Evolutionary conservation across 2,113 vertebrate species (phyloP).

Genomic region (Scytalopus superciliaris): DNA sequence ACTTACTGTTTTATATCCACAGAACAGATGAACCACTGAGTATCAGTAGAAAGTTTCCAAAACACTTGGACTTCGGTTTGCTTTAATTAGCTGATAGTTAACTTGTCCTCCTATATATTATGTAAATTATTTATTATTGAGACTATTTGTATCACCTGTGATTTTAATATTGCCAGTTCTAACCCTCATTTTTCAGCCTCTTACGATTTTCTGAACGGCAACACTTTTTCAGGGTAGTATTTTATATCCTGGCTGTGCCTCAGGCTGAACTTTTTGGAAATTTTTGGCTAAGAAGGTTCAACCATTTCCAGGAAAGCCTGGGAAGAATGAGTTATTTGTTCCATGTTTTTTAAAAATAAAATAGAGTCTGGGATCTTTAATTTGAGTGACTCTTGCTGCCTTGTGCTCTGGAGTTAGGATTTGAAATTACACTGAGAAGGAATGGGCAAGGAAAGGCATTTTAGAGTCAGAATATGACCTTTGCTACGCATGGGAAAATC

Average conservation of each 20-base stretch:
- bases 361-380: neutral
- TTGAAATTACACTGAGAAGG: neutral
- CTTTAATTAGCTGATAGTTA: neutral
- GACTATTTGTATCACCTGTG: neutral
- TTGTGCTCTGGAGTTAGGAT: neutral
- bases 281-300: neutral
- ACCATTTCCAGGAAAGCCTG: neutral
- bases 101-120: neutral
- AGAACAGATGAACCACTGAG: neutral
- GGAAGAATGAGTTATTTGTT: neutral
- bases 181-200: neutral
- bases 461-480: neutral
- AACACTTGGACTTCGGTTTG: neutral
- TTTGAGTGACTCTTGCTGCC: neutral
- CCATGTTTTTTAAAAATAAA: neutral
- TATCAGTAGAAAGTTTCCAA: neutral
- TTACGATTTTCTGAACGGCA: neutral
- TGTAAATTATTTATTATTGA: neutral
- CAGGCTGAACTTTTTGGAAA: neutral
- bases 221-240: neutral
- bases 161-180: neutral
- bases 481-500: neutral
- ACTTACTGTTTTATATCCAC: neutral
- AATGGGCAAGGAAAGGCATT: neutral
- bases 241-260: neutral